Evolutionary conservation across 2,888 invertebrate species (phyloP).

Genomic region (Emesis furor): DNA sequence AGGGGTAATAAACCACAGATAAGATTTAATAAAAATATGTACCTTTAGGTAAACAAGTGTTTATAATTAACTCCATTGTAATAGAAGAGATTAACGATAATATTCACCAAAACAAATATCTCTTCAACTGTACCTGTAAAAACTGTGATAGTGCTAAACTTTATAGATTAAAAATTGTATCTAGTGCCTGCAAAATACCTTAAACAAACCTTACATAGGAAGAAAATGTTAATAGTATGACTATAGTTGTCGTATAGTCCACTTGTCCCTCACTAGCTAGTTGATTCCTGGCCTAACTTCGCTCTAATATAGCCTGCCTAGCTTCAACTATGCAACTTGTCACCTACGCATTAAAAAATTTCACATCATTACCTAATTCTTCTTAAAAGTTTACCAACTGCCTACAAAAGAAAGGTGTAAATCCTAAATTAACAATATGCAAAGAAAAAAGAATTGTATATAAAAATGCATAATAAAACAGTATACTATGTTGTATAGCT

Average conservation of each 20-base stretch:
- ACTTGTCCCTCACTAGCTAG: slow-evolving; percentile 89
- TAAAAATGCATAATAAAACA: neutral
- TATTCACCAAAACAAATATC: neutral
- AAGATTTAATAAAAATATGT: no score
- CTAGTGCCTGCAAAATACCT: slow-evolving; percentile 87
- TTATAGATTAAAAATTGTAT: slow-evolving; percentile 74
- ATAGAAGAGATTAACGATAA: neutral
- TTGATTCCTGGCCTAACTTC: slow-evolving; percentile 86
- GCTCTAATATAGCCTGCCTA: slow-evolving; percentile 90
- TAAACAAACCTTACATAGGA: slow-evolving; percentile 84
- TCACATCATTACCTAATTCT: slow-evolving; percentile 31
- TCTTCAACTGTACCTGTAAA: slow-evolving; percentile 82
- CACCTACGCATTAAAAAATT: slow-evolving; percentile 90
- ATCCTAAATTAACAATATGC: neutral
- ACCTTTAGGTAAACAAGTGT: neutral
- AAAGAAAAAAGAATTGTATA: neutral
- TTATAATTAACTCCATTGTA: neutral
- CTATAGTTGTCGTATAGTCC: slow-evolving; percentile 81
- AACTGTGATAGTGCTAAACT: slow-evolving; percentile 85
- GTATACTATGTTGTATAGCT: neutral
- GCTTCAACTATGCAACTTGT: slow-evolving; percentile 90
- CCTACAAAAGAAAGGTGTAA: slow-evolving; percentile 13
- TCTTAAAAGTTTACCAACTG: slow-evolving; percentile 18
- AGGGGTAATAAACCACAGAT: no score
- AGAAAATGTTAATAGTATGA: slow-evolving; percentile 81